Conservation (phyloP, 2,113 vertebrate genomes). For the Dromiciops gliroides region DNA sequence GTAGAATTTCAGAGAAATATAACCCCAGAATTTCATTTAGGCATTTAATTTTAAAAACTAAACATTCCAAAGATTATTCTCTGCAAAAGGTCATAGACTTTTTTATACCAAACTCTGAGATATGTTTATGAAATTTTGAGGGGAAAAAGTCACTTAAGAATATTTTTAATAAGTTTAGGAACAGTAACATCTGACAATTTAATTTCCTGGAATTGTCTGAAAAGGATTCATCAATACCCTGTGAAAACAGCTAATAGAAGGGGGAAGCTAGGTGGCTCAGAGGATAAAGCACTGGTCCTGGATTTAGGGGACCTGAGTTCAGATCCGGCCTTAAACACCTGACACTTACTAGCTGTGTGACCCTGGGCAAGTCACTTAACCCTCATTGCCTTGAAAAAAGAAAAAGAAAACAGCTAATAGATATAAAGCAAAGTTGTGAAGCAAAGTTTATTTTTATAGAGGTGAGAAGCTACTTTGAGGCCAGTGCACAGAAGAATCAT, state of each 20-base stretch:
- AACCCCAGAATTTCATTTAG: not conserved
- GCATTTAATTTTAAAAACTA: not conserved
- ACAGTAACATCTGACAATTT: not conserved
- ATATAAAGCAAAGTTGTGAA: not conserved
- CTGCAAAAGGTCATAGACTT: not conserved
- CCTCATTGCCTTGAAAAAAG: too few species aligned
- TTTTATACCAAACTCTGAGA: not conserved
- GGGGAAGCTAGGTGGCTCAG: too few species aligned
- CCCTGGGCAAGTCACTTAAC: too few species aligned
- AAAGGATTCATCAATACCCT: slow-evolving; percentile 32
- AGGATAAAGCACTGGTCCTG: too few species aligned
- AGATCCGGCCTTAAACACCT: too few species aligned
- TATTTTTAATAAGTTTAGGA: not conserved
- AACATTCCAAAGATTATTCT: not conserved
- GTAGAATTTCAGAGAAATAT: not conserved
- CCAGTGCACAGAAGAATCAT: not conserved
- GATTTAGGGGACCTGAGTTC: too few species aligned
- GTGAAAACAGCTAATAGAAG: not conserved
- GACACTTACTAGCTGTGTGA: too few species aligned
- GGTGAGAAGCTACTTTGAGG: slow-evolving; percentile 1
- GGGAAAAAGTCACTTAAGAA: not conserved
- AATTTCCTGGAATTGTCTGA: slow-evolving; percentile 39
- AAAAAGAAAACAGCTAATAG: not conserved
- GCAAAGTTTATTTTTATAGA: slow-evolving; percentile 27
- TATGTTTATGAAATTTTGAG: not conserved